phyloP scores from a whole-genome alignment of 2,113 vertebrate genomes.

The Aythya baeri region DNA sequence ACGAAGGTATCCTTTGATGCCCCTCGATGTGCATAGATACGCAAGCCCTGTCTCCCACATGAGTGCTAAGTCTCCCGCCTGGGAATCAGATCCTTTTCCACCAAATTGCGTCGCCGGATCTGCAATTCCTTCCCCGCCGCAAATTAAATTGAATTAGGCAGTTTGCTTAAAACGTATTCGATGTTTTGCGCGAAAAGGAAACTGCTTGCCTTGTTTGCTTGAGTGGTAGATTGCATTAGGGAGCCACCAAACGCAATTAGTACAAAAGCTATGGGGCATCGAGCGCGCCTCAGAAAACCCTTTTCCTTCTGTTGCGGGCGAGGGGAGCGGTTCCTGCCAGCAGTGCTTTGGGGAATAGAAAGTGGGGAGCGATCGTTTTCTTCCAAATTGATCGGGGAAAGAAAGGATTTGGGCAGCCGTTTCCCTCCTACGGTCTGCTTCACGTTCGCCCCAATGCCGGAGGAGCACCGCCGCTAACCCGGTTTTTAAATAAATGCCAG shows the following conservation, averaged over 20 bases:
- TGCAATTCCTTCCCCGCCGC: slow-evolving; percentile 49
- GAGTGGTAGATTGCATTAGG: slow-evolving; percentile 10
- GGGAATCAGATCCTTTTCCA: slow-evolving; percentile 41
- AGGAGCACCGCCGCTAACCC: neutral
- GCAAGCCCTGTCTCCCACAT: slow-evolving; percentile 23
- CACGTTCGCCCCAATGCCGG: neutral
- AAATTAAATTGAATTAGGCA: slow-evolving; percentile 67
- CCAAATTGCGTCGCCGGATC: slow-evolving; percentile 49
- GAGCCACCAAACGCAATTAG: neutral
- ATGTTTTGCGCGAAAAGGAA: slow-evolving; percentile 67
- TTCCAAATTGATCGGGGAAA: neutral
- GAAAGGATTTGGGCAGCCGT: neutral
- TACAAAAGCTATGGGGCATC: neutral
- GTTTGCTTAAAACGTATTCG: slow-evolving; percentile 59
- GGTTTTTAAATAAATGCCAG: neutral
- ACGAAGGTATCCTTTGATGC: slow-evolving; percentile 32
- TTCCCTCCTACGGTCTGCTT: neutral
- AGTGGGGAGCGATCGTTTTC: neutral
- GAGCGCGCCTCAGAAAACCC: neutral
- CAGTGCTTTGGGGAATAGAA: neutral
- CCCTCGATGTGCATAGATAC: slow-evolving; percentile 16
- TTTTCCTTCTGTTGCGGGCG: neutral
- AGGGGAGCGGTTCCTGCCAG: neutral
- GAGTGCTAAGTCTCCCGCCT: slow-evolving; percentile 35
- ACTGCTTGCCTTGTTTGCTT: slow-evolving; percentile 47